These are phyloP conservation scores for Salvator merianae DNA, from an alignment of 2,113 vertebrate species.

Conservation along the genomic window DNA sequence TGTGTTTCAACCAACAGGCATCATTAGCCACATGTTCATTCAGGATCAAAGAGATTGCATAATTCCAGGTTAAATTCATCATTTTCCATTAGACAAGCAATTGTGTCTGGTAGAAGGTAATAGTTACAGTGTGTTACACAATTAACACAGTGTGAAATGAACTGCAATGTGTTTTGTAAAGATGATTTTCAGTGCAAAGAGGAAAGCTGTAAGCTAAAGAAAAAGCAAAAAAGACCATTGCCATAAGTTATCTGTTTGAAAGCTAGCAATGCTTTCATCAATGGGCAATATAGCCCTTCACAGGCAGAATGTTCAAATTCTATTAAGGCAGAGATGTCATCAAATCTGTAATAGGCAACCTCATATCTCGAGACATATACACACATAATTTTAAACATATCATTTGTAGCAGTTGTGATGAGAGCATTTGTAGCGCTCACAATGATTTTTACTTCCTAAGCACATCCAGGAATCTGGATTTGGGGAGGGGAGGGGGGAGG, in stretches of 20 bases:
- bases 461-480: conserved; percentile 19
- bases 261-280: conserved; percentile 34
- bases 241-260: conserved; percentile 39
- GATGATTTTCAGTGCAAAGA: conserved; percentile 61
- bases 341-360: conserved; percentile 8
- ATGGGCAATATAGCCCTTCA: conserved; percentile 23
- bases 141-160: conserved; percentile 80
- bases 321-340: conserved; percentile 37
- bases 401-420: conserved; percentile 37
- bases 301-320: conserved; percentile 13
- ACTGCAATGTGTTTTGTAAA: conserved; percentile 70
- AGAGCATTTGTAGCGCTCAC: conserved; percentile 42
- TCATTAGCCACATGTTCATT: conserved; percentile 68
- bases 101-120: conserved; percentile 75
- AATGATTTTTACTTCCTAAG: conserved; percentile 38
- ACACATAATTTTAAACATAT: not conserved
- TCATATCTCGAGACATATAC: conserved; percentile 3
- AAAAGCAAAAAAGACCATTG: conserved; percentile 14
- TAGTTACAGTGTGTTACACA: conserved; percentile 76
- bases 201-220: conserved; percentile 37
- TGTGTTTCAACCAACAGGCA: conserved; percentile 67
- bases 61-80: conserved; percentile 77
- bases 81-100: conserved; percentile 78
- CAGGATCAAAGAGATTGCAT: conserved; percentile 74
- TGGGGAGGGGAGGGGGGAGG: not conserved